Evolutionary conservation across 2,113 vertebrate species (phyloP).

Genomic region (Sinocyclocheilus anshuiensis): DNA sequence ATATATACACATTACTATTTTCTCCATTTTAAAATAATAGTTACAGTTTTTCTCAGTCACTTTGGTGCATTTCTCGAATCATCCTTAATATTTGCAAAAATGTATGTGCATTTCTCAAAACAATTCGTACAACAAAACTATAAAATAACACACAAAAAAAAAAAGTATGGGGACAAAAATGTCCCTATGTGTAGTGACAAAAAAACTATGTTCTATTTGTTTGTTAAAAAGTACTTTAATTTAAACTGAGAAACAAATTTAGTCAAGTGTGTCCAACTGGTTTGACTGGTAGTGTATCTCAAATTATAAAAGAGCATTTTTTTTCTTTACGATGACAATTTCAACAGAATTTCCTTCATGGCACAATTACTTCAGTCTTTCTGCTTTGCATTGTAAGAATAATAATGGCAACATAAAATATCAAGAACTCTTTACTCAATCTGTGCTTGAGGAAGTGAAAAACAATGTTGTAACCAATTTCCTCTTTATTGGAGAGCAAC

Average conservation of each 20-base stretch:
- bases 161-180: too few species aligned
- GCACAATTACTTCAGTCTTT: too few species aligned
- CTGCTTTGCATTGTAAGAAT: background rate
- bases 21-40: background rate
- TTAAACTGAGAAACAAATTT: too few species aligned
- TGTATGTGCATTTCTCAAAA: too few species aligned
- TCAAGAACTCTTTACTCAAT: background rate
- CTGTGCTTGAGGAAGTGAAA: background rate
- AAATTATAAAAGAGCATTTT: background rate
- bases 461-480: constrained; percentile 6
- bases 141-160: background rate
- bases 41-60: too few species aligned
- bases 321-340: background rate
- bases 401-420: background rate
- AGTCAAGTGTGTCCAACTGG: background rate
- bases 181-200: too few species aligned
- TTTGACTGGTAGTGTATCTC: background rate
- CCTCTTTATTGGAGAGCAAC: constrained; percentile 37
- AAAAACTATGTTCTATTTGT: too few species aligned
- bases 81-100: too few species aligned
- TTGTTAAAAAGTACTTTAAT: too few species aligned
- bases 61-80: too few species aligned
- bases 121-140: too few species aligned
- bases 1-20: background rate
- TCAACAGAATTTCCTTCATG: background rate